Conservation (phyloP, 2,888 invertebrate species). For the Toxonevra muliebris region DNA sequence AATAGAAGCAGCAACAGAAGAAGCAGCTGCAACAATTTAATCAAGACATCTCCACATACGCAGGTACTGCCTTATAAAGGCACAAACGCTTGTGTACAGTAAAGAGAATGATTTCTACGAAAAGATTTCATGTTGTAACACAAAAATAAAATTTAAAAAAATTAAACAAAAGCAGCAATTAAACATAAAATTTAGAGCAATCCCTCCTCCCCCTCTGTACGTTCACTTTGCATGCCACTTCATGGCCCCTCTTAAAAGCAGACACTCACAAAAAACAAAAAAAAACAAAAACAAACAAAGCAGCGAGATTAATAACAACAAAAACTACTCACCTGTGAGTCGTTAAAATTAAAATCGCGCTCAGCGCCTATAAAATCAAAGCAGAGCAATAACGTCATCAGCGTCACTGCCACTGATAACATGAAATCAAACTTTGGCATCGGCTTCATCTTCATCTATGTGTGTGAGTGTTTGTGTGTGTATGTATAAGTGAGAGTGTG, state of each 20-base stretch:
- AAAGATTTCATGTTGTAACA: no score
- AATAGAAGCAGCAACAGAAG: background rate
- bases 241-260: no score
- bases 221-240: background rate
- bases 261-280: no score
- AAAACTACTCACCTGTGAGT: slow-evolving; percentile 58
- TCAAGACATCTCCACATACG: no score
- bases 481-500: slow-evolving; percentile 5
- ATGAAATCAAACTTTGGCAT: slow-evolving; percentile 37
- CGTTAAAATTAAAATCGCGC: slow-evolving; percentile 63
- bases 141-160: no score
- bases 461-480: background rate
- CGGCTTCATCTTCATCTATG: slow-evolving; percentile 27
- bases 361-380: slow-evolving; percentile 48
- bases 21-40: no score
- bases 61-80: no score
- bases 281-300: background rate
- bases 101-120: no score
- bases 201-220: background rate
- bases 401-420: slow-evolving; percentile 38
- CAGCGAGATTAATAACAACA: background rate
- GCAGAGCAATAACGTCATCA: slow-evolving; percentile 36
- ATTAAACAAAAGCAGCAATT: no score
- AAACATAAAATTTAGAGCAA: no score
- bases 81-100: no score